Evolutionary conservation across 2,113 vertebrate species (phyloP).

Genomic region (Myotis yumanensis): DNA sequence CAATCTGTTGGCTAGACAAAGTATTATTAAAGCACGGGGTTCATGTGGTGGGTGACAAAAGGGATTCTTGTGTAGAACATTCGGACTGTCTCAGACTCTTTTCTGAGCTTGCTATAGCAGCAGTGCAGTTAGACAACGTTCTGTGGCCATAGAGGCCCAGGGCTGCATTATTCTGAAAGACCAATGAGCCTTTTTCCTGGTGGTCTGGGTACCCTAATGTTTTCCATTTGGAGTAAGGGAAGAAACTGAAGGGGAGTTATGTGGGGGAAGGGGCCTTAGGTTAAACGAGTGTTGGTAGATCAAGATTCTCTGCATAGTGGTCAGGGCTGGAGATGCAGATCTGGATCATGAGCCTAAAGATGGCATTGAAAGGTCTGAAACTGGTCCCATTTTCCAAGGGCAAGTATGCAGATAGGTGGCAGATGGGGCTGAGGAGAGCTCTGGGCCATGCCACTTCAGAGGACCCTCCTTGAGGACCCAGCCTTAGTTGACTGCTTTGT

Average conservation of each 20-base stretch:
- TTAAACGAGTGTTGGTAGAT: background rate
- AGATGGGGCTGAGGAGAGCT: background rate
- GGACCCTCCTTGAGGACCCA: background rate
- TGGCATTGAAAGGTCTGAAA: background rate
- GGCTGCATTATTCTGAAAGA: background rate
- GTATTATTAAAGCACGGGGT: background rate
- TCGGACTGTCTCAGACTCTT: rapidly evolving
- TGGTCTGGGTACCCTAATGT: background rate
- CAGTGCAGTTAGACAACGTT: background rate
- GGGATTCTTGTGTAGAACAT: background rate
- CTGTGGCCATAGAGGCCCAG: background rate
- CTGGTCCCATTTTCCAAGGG: background rate
- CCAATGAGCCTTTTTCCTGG: background rate
- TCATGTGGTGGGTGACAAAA: background rate
- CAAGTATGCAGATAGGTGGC: background rate
- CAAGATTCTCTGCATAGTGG: background rate
- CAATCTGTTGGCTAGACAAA: background rate
- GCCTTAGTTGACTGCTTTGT: background rate
- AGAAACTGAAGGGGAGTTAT: background rate
- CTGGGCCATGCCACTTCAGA: background rate
- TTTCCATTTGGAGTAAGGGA: background rate
- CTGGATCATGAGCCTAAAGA: background rate
- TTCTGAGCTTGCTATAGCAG: background rate
- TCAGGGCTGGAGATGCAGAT: background rate
- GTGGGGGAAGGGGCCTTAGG: background rate